Conservation (phyloP, 2,113 vertebrate genomes). For the Microtus ochrogaster region DNA sequence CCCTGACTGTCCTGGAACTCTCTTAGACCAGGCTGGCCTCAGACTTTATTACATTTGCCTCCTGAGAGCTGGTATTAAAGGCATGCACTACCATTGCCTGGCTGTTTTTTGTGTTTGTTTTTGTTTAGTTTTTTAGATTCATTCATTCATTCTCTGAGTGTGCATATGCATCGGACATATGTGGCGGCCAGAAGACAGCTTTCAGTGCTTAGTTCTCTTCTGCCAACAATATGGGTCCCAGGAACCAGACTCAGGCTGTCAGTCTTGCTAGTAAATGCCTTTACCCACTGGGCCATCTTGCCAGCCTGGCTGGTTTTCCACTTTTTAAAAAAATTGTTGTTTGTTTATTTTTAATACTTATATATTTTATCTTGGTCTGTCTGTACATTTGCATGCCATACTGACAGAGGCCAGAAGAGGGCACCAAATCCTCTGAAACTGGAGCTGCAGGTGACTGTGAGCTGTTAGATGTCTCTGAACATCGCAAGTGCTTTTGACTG, state of each 20-base stretch:
- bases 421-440: neutral
- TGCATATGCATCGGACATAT: neutral
- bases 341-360: neutral
- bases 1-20: neutral
- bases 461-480: neutral
- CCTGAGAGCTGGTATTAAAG: neutral
- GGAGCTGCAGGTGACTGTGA: too few relatives aligned
- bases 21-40: neutral
- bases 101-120: neutral
- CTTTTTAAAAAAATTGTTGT: neutral
- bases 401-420: neutral
- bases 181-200: neutral
- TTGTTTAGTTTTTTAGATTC: neutral
- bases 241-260: neutral
- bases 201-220: neutral
- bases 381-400: neutral
- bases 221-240: neutral
- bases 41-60: neutral
- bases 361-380: neutral
- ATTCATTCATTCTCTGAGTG: constrained; percentile 18
- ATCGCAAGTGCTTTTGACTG: neutral
- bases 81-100: neutral
- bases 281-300: neutral
- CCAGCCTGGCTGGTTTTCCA: neutral
- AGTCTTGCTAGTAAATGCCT: neutral